Evolutionary conservation across 2,113 vertebrate genomes (phyloP).

Genomic region (Semicossyphus pulcher): DNA sequence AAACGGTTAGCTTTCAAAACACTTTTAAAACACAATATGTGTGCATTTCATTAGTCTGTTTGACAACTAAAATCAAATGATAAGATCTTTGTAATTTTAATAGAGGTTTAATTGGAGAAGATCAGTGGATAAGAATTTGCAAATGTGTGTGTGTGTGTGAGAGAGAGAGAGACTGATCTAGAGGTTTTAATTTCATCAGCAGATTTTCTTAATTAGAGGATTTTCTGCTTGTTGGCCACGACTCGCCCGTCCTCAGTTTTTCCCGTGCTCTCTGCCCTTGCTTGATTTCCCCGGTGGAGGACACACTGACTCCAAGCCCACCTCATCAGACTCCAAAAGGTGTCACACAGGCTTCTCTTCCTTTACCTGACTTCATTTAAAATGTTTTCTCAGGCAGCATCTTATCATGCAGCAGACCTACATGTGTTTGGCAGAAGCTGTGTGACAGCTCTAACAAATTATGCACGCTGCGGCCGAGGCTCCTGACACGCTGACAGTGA

Average conservation of each 20-base stretch:
- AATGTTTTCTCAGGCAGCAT: constrained; percentile 29
- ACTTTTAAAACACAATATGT: neutral
- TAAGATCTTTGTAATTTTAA: neutral
- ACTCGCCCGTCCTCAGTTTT: constrained; percentile 42
- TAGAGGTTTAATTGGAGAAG: neutral
- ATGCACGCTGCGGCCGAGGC: constrained; percentile 1
- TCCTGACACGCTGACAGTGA: neutral
- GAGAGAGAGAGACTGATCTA: constrained; percentile 38
- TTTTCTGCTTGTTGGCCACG: constrained; percentile 71
- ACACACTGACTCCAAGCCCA: constrained; percentile 23
- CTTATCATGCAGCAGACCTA: constrained; percentile 5
- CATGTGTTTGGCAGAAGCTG: constrained; percentile 4
- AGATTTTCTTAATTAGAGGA: constrained; percentile 74
- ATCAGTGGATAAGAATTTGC: neutral
- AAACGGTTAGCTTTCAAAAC: neutral
- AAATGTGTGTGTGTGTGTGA: constrained; percentile 7
- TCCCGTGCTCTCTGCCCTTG: constrained; percentile 47
- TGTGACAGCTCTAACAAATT: constrained; percentile 25
- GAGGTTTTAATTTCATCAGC: constrained; percentile 70
- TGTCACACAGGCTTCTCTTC: constrained; percentile 4
- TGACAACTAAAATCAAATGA: constrained; percentile 2
- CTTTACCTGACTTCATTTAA: constrained; percentile 22
- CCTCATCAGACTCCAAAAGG: constrained; percentile 39
- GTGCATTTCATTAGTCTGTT: neutral
- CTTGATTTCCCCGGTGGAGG: constrained; percentile 63